A percentile compares a stretch with the other conserved stretches of the same genome.
Evolutionary conservation across 2,797 vertebrate genomes (phyloP).

Genomic region (Dipus sagitta): DNA sequence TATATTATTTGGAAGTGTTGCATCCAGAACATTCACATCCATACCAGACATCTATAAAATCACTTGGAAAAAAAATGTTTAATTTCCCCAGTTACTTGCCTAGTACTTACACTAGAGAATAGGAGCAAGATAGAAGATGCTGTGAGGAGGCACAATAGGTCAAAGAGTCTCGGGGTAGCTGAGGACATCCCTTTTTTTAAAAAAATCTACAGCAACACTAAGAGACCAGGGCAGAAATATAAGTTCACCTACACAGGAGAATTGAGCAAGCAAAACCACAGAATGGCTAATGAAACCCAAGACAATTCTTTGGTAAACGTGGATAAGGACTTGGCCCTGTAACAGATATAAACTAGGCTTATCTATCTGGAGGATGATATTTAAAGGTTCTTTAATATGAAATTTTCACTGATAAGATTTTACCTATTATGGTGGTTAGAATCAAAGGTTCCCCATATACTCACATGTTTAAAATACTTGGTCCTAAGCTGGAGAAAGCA

Average conservation of each 20-base stretch:
- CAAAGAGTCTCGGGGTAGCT: neutral
- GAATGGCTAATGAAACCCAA: neutral
- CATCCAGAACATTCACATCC: neutral
- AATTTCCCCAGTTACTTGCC: neutral
- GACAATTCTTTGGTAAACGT: neutral
- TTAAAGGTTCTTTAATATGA: neutral
- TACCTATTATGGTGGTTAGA: neutral
- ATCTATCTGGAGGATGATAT: neutral
- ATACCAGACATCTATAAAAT: slow-evolving; percentile 49
- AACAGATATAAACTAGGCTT: neutral
- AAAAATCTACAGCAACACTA: rapidly evolving
- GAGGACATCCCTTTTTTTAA: neutral
- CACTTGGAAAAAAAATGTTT: neutral
- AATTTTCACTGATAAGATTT: neutral
- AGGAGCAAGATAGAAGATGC: too few relatives aligned
- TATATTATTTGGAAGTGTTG: neutral
- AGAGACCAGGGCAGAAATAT: neutral
- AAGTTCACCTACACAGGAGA: neutral
- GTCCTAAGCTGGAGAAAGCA: too few relatives aligned
- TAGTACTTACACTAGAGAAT: too few relatives aligned
- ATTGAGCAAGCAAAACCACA: neutral
- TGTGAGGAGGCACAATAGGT: neutral
- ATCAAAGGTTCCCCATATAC: too few relatives aligned
- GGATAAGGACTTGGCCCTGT: too few relatives aligned
- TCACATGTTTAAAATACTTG: too few relatives aligned